Evolutionary conservation across 2,888 invertebrate species (phyloP).

Genomic region (Pinctada fucata): DNA sequence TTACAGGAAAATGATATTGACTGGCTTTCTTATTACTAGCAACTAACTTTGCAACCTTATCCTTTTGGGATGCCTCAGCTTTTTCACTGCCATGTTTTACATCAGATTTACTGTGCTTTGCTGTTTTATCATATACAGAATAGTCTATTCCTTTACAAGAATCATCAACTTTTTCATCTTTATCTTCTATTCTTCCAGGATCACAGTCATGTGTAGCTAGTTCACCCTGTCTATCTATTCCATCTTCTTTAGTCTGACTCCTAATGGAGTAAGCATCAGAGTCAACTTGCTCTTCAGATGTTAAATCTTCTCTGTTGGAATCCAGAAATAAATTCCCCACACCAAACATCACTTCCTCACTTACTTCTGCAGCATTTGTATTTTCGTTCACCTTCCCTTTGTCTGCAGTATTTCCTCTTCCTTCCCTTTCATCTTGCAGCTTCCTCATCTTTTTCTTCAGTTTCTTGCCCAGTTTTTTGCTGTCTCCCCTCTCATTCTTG

Average conservation of each 20-base stretch:
- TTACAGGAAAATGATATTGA: slow-evolving; percentile 53
- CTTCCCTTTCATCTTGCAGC: neutral
- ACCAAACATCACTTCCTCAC: neutral
- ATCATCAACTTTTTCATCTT: neutral
- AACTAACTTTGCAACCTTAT: neutral
- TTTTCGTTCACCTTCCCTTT: neutral
- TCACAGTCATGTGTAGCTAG: too few relatives aligned
- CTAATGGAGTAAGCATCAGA: neutral
- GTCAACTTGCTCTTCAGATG: neutral
- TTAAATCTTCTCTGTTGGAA: neutral
- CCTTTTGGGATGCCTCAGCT: neutral
- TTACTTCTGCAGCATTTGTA: neutral
- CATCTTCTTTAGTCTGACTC: neutral
- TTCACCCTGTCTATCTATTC: neutral
- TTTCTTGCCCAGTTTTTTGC: slow-evolving; percentile 78
- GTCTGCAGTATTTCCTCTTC: neutral
- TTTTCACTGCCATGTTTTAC: neutral
- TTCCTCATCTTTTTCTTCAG: slow-evolving; percentile 78
- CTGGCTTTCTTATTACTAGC: neutral
- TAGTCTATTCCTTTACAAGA: neutral
- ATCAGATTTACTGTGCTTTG: neutral
- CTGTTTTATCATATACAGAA: neutral
- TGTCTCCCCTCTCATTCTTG: slow-evolving; percentile 39
- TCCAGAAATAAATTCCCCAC: neutral
- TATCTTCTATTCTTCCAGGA: neutral